Evolutionary conservation across 1,140 invertebrate species (phyloP).

Genomic region (Neodiprion fabricii): DNA sequence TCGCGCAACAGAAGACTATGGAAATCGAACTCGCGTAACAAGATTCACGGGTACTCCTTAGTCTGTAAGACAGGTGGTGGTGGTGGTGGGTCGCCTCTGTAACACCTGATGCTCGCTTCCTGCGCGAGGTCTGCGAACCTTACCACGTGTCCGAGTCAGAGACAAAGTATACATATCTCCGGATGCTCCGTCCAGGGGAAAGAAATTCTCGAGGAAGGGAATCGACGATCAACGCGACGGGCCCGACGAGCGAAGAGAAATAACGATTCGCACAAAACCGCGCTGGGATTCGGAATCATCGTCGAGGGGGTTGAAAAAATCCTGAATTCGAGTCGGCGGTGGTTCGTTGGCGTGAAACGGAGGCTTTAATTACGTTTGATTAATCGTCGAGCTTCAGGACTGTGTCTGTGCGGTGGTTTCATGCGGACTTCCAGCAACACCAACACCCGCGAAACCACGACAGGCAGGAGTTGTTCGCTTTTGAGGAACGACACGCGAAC

Average conservation of each 20-base stretch:
- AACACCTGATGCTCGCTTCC: conserved; percentile 6
- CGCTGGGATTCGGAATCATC: background rate
- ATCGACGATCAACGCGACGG: no score
- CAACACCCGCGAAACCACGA: background rate
- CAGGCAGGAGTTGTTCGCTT: background rate
- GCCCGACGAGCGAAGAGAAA: no score
- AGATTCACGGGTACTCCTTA: background rate
- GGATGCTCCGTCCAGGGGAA: background rate
- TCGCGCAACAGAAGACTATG: no score
- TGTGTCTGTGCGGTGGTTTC: background rate
- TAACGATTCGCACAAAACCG: no score
- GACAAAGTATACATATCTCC: background rate
- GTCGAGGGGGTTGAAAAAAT: background rate
- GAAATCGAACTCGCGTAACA: no score
- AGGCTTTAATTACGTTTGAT: conserved; percentile 1
- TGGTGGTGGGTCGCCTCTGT: background rate
- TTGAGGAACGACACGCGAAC: conserved; percentile 3
- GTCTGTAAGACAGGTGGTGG: background rate
- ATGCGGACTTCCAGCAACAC: background rate
- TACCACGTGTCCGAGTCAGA: background rate
- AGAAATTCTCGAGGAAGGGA: no score
- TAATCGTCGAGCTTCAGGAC: background rate
- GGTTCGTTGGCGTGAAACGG: background rate
- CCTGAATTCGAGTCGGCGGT: background rate
- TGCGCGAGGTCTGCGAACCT: background rate